A percentile compares a stretch with the other conserved stretches of the same genome.
phyloP scores from a whole-genome alignment of 2,888 invertebrate genomes.

The Tetragonula carbonaria region DNA sequence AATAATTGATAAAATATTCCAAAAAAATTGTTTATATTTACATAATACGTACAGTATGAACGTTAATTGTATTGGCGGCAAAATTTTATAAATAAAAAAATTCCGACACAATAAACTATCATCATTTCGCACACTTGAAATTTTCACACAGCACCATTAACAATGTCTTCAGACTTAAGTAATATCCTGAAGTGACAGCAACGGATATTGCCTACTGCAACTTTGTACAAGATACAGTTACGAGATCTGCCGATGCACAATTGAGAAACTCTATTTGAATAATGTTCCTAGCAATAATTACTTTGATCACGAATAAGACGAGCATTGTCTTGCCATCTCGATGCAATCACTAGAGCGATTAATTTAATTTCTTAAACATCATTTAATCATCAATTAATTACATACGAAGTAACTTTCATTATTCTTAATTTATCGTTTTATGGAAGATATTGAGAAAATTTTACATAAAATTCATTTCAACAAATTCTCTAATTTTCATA shows the following conservation, averaged over 20 bases:
- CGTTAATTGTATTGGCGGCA: not conserved
- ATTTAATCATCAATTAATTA: not conserved
- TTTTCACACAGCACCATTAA: slow-evolving; percentile 68
- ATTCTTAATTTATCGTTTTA: not conserved
- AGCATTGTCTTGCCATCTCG: slow-evolving; percentile 56
- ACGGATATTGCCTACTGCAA: slow-evolving; percentile 64
- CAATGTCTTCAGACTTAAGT: slow-evolving; percentile 59
- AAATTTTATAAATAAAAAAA: slow-evolving; percentile 16
- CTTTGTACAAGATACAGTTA: slow-evolving; percentile 59
- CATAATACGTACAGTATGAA: no score
- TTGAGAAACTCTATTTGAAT: slow-evolving; percentile 73
- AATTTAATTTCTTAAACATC: slow-evolving; percentile 27
- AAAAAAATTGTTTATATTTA: not conserved
- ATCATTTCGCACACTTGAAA: slow-evolving; percentile 39
- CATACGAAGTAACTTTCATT: not conserved
- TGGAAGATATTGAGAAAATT: not conserved
- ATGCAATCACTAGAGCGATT: slow-evolving; percentile 57
- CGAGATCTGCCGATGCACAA: slow-evolving; percentile 54
- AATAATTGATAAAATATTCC: not conserved
- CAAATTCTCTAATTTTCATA: not conserved
- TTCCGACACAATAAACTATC: not conserved
- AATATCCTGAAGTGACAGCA: slow-evolving; percentile 64
- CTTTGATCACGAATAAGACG: slow-evolving; percentile 70
- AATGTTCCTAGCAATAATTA: slow-evolving; percentile 71
- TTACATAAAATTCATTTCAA: not conserved